Percentiles rank a stretch among this genome's conserved stretches.
Conservation (phyloP, 1,140 invertebrate species). For the Aphidius ervi region DNA sequence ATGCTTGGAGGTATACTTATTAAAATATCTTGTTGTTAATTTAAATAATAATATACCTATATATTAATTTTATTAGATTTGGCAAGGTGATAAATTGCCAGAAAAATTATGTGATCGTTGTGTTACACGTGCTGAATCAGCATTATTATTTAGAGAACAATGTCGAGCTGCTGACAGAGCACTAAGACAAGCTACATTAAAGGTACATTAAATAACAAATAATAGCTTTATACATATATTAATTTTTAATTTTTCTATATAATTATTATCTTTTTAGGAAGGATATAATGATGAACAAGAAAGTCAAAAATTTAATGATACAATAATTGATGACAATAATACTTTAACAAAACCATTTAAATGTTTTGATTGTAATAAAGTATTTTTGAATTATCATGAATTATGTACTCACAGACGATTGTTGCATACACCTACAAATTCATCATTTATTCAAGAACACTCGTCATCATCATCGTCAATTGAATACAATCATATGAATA, state of each 20-base stretch:
- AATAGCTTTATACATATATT: too few relatives aligned
- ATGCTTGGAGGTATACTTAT: slow-evolving; percentile 43
- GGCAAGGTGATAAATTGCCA: slow-evolving; percentile 49
- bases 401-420: slow-evolving; percentile 37
- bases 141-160: slow-evolving; percentile 48
- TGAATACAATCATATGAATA: slow-evolving; percentile 33
- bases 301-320: too few relatives aligned
- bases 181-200: slow-evolving; percentile 45
- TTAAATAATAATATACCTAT: too few relatives aligned
- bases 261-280: too few relatives aligned
- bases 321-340: slow-evolving; percentile 5
- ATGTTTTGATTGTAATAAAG: slow-evolving; percentile 40
- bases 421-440: slow-evolving; percentile 28
- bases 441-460: slow-evolving; percentile 35
- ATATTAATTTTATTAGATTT: slow-evolving; percentile 32
- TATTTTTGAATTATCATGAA: slow-evolving; percentile 43
- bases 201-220: too few relatives aligned
- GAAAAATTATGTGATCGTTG: slow-evolving; percentile 50
- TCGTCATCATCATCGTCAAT: slow-evolving; percentile 17
- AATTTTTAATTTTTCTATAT: too few relatives aligned
- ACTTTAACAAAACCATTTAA: slow-evolving; percentile 38
- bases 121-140: slow-evolving; percentile 50
- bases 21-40: too few relatives aligned
- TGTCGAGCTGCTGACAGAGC: slow-evolving; percentile 49
- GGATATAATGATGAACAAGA: too few relatives aligned